Percentiles rank a stretch among this genome's conserved stretches.
These are phyloP conservation scores for Caenorhabditis virilis DNA, from an alignment of 2,888 invertebrate genomes.

Conservation along the genomic window DNA sequence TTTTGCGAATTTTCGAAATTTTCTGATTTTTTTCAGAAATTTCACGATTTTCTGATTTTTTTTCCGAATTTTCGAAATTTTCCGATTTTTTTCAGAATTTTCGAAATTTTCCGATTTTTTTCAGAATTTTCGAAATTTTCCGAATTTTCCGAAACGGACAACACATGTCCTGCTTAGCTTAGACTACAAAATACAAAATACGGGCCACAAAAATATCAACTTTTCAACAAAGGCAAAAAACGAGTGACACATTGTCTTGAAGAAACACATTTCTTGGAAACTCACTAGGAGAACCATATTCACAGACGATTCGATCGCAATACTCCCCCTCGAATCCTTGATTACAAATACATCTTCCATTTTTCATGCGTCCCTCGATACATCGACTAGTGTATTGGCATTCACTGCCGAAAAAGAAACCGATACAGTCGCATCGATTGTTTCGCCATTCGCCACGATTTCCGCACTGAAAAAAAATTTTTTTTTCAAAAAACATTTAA, in stretches of 20 bases:
- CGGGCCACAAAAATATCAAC: too few species aligned
- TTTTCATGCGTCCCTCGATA: constrained; percentile 49
- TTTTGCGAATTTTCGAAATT: too few species aligned
- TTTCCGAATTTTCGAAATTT: too few species aligned
- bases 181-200: too few species aligned
- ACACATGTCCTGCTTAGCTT: too few species aligned
- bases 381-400: constrained; percentile 64
- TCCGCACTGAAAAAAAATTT: constrained; percentile 48
- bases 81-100: too few species aligned
- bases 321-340: constrained; percentile 63
- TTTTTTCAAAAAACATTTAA: not conserved
- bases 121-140: too few species aligned
- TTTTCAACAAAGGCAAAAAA: too few species aligned
- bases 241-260: constrained; percentile 4
- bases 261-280: not conserved
- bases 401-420: constrained; percentile 60
- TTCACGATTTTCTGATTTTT: too few species aligned
- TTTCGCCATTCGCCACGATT: constrained; percentile 60
- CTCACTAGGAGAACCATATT: constrained; percentile 56
- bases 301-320: constrained; percentile 61
- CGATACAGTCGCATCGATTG: constrained; percentile 58
- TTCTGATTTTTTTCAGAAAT: not conserved
- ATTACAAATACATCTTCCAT: constrained; percentile 60
- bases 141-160: too few species aligned
- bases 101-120: too few species aligned